Conservation (phyloP, 2,888 invertebrate species). For the Smittia aterrima region DNA sequence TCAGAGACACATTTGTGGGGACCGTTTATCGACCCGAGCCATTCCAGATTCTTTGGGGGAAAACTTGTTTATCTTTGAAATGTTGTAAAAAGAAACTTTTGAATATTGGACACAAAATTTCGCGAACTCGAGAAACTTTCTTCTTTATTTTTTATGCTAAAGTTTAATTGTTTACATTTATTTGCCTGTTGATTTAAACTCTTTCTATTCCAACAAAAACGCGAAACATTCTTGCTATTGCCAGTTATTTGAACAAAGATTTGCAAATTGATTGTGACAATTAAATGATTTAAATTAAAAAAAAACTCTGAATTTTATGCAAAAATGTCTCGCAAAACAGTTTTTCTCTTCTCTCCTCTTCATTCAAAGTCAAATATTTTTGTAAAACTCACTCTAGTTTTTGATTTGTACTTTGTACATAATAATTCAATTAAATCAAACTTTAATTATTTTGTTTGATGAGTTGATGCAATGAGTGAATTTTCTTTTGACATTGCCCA, state of each 20-base stretch:
- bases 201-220: background rate
- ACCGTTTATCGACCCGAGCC: too few relatives aligned
- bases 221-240: constrained; percentile 15
- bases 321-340: background rate
- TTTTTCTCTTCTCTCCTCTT: constrained; percentile 11
- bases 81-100: constrained; percentile 35
- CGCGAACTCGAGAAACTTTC: background rate
- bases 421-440: background rate
- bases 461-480: constrained; percentile 19
- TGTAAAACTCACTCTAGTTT: constrained; percentile 7
- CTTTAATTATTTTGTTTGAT: constrained; percentile 11
- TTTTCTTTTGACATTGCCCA: background rate
- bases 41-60: too few relatives aligned
- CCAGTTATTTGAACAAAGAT: background rate
- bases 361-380: background rate
- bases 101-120: constrained; percentile 42
- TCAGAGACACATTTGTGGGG: too few relatives aligned
- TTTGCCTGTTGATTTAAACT: constrained; percentile 37
- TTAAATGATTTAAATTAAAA: too few relatives aligned
- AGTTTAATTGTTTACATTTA: constrained; percentile 1
- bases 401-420: constrained; percentile 21
- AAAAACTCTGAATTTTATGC: background rate
- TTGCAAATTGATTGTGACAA: too few relatives aligned
- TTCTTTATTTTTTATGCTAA: constrained; percentile 35
- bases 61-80: too few relatives aligned